Conservation (phyloP, 2,113 vertebrate genomes). For the Otolemur garnettii region DNA sequence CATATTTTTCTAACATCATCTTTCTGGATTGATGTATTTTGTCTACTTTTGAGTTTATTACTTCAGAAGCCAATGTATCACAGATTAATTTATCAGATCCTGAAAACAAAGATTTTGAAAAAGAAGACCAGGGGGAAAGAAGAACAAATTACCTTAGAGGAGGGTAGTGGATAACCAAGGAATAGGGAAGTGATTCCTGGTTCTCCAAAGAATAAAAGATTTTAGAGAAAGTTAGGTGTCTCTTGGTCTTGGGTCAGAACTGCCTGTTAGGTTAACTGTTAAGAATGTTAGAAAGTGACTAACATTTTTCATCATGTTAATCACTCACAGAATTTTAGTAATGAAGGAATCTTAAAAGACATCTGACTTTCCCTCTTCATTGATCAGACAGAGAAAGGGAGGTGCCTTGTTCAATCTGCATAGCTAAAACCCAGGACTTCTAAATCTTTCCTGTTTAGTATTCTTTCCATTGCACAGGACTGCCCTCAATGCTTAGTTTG, state of each 20-base stretch:
- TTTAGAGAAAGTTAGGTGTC: not conserved
- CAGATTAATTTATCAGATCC: conserved; percentile 30
- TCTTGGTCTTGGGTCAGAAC: not conserved
- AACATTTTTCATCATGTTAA: conserved; percentile 13
- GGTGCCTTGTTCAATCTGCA: not conserved
- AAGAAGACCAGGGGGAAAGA: not conserved
- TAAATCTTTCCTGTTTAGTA: not conserved
- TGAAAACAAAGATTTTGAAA: conserved; percentile 50
- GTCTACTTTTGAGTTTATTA: conserved; percentile 12
- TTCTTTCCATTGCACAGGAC: not conserved
- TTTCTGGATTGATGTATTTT: not conserved
- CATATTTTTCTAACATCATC: not conserved
- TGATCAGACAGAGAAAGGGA: not conserved
- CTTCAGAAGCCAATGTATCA: not conserved
- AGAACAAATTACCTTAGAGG: not conserved
- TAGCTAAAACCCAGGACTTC: not conserved
- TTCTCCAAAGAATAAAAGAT: conserved; percentile 18
- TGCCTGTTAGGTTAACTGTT: not conserved
- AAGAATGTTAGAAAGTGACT: conserved; percentile 3
- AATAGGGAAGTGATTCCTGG: not conserved
- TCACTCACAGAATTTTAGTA: not conserved
- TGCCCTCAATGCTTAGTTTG: not conserved
- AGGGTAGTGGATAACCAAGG: not conserved
- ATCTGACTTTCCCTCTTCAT: not conserved
- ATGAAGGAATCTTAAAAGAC: not conserved